Conservation (phyloP, 2,888 invertebrate species). For the Mylabris sibirica region DNA sequence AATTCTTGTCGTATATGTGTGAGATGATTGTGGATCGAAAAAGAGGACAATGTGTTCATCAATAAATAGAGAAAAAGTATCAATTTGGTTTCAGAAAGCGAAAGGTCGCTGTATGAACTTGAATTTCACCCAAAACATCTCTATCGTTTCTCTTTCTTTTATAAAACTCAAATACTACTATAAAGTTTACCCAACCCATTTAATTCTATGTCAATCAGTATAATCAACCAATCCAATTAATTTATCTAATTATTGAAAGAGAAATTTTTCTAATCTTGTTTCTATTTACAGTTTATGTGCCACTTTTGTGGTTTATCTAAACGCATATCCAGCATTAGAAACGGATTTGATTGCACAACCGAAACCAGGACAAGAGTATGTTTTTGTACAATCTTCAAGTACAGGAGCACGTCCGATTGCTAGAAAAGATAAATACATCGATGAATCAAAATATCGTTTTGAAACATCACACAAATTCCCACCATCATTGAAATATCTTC, state of each 20-base stretch:
- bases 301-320: conserved; percentile 1
- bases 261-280: conserved; percentile 6
- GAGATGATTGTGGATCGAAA: neutral
- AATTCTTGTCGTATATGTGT: neutral
- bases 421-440: conserved; percentile 52
- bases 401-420: conserved; percentile 54
- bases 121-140: conserved; percentile 10
- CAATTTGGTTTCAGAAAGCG: conserved; percentile 7
- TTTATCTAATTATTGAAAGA: conserved; percentile 2
- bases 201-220: conserved; percentile 7
- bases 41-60: neutral
- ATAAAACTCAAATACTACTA: conserved; percentile 17
- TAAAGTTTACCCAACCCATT: neutral
- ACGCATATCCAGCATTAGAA: conserved; percentile 54
- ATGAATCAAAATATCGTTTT: conserved; percentile 61
- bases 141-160: conserved; percentile 13
- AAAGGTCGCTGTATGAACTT: conserved; percentile 10
- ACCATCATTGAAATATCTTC: conserved; percentile 57
- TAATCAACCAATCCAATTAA: neutral
- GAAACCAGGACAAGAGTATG: conserved; percentile 72
- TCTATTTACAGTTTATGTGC: conserved; percentile 5
- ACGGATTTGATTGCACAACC: conserved; percentile 70
- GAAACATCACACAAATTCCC: conserved; percentile 79
- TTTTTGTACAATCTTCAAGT: conserved; percentile 65
- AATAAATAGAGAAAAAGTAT: conserved; percentile 1